Percentiles rank a stretch among this genome's conserved stretches.
These are phyloP conservation scores for Apis cerana DNA, from an alignment of 1,140 invertebrate genomes.

Conservation along the genomic window DNA sequence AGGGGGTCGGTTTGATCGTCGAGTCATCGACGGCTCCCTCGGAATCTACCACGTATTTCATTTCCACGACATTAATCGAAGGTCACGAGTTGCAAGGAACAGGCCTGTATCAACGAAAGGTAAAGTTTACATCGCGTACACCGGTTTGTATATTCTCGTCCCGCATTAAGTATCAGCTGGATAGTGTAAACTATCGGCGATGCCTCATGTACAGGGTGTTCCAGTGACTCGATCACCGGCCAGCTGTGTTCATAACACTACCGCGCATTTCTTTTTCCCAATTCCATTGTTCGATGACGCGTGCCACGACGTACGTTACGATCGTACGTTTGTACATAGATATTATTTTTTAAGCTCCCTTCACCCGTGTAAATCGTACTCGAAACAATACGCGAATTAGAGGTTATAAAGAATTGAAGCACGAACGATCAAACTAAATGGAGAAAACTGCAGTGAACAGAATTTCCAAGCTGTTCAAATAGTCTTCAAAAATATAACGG, in stretches of 20 bases:
- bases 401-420: not conserved
- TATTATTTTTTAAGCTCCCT: not conserved
- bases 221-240: not conserved
- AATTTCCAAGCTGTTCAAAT: not conserved
- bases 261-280: not conserved
- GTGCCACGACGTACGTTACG: not conserved
- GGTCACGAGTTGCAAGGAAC: constrained; percentile 10
- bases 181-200: constrained; percentile 32
- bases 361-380: not conserved
- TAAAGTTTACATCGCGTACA: constrained; percentile 45
- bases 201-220: constrained; percentile 9
- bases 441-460: not conserved
- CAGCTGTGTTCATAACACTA: constrained; percentile 15
- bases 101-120: constrained; percentile 50
- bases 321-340: not conserved
- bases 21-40: not conserved
- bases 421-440: not conserved
- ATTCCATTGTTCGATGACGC: constrained; percentile 4
- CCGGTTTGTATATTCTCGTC: constrained; percentile 15
- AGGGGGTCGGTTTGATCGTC: not conserved
- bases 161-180: constrained; percentile 45
- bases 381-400: not conserved
- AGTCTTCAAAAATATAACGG: not conserved
- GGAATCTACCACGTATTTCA: not conserved
- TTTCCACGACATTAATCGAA: constrained; percentile 36